Evolutionary conservation across 23 tunicate species (phyloP), one percentile per base, ranked within the genome.

Genomic region (Trididemnum nubilum): DNA sequence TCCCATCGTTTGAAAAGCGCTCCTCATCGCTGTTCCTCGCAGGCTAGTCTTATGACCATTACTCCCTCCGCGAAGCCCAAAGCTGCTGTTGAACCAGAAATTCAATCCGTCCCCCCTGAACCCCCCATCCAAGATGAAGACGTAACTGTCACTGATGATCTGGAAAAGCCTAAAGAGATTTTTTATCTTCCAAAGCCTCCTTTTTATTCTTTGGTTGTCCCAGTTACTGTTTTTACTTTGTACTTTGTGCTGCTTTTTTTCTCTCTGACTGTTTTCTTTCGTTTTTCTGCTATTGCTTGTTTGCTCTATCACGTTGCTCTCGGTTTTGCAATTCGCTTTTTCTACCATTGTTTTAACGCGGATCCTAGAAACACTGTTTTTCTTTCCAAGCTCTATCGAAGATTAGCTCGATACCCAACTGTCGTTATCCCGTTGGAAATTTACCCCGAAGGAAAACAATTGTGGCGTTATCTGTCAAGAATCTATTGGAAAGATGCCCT

Each of bases 1-100:
- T 78, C 85, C 0, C 88, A 83, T 33, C 73, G 75, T 26, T 64
- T 89, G 69, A 78, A 78, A 38, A 78, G 80, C 59, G 73, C 83
- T 1, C 94, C 94, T 24, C 94, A 89, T 61, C 83, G 65, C 27
- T 89, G 94, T 78, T 58, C 88, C 4, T 64, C 88, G 4, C 81
- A 59, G 59, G 12, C 80, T 0, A 33, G 27, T 2, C 58, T 73
- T 2, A 40, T 7, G 28, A 38, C 26, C 21, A 30, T 32, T 69
- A n/a, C n/a, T n/a, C 39, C 38, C 74, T 9, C n/a, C 4, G 37
- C 18, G 39, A 69, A 69, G 37, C 74, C 74, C 15, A 69, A 69
- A 33, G 37, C 32, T 32, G 74, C 74, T 25, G 54, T 44, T 15
- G 15, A 44, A 44, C 54, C 54, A 9, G 15, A 44, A 44, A 9